Percentiles rank a stretch among this genome's conserved stretches.
Evolutionary conservation across 23 tunicate species (phyloP).

Genomic region (Clavelina lepadiformis): DNA sequence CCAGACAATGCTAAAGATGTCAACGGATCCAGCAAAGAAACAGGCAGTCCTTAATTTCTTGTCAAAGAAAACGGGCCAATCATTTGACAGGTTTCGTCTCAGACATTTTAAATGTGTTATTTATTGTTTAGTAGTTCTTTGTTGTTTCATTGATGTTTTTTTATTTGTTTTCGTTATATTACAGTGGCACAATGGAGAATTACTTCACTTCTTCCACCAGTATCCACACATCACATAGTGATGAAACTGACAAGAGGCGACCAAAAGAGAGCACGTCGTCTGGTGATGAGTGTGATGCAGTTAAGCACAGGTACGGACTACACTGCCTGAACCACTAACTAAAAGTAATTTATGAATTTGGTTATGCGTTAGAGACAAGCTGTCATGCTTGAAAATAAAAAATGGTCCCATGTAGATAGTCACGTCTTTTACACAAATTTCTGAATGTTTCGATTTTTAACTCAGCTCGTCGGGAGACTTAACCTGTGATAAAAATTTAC

Average conservation of each 20-base stretch:
- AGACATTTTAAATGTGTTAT: too few relatives aligned
- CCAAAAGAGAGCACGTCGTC: slow-evolving; percentile 3
- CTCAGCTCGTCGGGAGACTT: slow-evolving; percentile 4
- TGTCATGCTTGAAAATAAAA: too few relatives aligned
- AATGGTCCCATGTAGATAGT: too few relatives aligned
- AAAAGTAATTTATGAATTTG: too few relatives aligned
- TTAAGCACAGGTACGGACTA: neutral
- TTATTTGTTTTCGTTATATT: too few relatives aligned
- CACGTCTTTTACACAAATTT: neutral
- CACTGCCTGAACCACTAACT: too few relatives aligned
- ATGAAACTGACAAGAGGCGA: slow-evolving; percentile 16
- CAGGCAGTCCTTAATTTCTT: slow-evolving; percentile 7
- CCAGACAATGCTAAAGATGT: neutral
- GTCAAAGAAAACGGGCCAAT: slow-evolving; percentile 4
- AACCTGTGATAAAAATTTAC: neutral
- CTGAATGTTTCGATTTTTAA: neutral
- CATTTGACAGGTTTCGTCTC: slow-evolving; percentile 18
- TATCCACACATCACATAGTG: slow-evolving; percentile 20
- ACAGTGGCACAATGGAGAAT: neutral
- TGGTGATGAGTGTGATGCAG: neutral
- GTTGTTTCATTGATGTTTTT: too few relatives aligned
- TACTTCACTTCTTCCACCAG: slow-evolving; percentile 25
- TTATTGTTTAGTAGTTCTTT: too few relatives aligned
- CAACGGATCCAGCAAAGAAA: slow-evolving; percentile 5
- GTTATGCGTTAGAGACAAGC: too few relatives aligned